Evolutionary conservation across 2,797 vertebrate species (phyloP), one percentile per base, ranked within the genome.

Genomic region (Bovichtus variegatus): DNA sequence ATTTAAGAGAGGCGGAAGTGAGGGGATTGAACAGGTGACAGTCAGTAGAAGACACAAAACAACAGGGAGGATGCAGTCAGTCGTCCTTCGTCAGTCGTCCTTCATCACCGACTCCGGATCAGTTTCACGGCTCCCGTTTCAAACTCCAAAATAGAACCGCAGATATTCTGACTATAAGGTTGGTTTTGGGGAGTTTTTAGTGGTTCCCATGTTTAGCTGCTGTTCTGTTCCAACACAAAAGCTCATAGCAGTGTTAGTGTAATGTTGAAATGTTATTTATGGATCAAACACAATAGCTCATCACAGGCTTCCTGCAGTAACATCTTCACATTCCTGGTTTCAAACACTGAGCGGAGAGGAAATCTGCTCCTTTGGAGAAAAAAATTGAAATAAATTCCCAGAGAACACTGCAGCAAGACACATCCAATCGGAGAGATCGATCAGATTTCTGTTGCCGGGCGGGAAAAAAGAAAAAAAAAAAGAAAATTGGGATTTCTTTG

Each of bases 101-200:
- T 75, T 79, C 58, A 29, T 62, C 43, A 18, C 49, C 0, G 27
- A 80, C 69, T 54, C 57, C 9, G 23, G 58, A 68, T 79, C 23
- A 43, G 74, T 61, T 84, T 78, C 78, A 84, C 71, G 75, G 70
- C 53, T 71, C 51, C 51, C 0, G 19, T 66, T 65, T 34, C 16
- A 72, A 49, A 64, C 31, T 65, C 10, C 10, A 46, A 72, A 16
- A 71, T 46, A 44, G 69, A 58, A 46, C 12, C 44, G 19, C 21
- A 9, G 25, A 54, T 27, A 2, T 23, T 54, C 16, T 5, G 43
- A 50, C 8, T 10, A 31, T 0, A n/a, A 43, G 8, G 19, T 23
- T 41, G 11, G 25, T 46, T 50, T 60, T 6, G 40, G 21, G 40
- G 31, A n/a, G 16, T 34, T 53, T 34, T 51, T 6, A 18, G 47